These are phyloP conservation scores for Nomada flava DNA, from an alignment of 2,888 invertebrate species.

Conservation along the genomic window DNA sequence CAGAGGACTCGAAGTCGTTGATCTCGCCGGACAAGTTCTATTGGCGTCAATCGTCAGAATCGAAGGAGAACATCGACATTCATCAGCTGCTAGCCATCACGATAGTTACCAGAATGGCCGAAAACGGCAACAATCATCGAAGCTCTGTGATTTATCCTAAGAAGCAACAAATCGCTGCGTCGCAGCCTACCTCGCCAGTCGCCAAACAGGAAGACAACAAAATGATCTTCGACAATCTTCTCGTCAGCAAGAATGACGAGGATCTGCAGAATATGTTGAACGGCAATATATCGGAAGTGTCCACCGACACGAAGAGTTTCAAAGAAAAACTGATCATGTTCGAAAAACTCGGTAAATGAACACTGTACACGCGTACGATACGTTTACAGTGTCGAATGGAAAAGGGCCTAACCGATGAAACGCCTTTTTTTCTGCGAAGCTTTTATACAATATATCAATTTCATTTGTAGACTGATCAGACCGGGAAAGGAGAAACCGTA, in stretches of 20 bases:
- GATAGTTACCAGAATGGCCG: slow-evolving; percentile 80
- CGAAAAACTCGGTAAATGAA: slow-evolving; percentile 82
- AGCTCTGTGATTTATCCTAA: slow-evolving; percentile 77
- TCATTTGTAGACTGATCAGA: slow-evolving; percentile 39
- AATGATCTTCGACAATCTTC: slow-evolving; percentile 78
- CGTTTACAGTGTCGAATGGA: slow-evolving; percentile 22
- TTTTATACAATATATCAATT: slow-evolving; percentile 28
- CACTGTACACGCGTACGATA: neutral
- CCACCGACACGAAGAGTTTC: slow-evolving; percentile 82
- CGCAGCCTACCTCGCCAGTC: slow-evolving; percentile 78
- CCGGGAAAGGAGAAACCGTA: neutral
- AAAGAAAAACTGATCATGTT: slow-evolving; percentile 83
- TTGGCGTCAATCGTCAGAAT: slow-evolving; percentile 79
- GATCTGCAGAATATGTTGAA: slow-evolving; percentile 83
- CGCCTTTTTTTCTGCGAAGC: slow-evolving; percentile 7
- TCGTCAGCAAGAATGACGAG: slow-evolving; percentile 80
- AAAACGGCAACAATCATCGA: slow-evolving; percentile 80
- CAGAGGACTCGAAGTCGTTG: slow-evolving; percentile 75
- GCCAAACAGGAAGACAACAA: slow-evolving; percentile 81
- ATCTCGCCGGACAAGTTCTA: slow-evolving; percentile 77
- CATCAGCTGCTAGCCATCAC: slow-evolving; percentile 81
- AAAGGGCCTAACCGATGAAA: neutral
- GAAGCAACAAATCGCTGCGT: slow-evolving; percentile 73
- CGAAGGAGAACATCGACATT: slow-evolving; percentile 81
- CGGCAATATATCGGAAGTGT: slow-evolving; percentile 83